Conservation (phyloP, 2,113 vertebrate species). For the Phaetusa simplex region DNA sequence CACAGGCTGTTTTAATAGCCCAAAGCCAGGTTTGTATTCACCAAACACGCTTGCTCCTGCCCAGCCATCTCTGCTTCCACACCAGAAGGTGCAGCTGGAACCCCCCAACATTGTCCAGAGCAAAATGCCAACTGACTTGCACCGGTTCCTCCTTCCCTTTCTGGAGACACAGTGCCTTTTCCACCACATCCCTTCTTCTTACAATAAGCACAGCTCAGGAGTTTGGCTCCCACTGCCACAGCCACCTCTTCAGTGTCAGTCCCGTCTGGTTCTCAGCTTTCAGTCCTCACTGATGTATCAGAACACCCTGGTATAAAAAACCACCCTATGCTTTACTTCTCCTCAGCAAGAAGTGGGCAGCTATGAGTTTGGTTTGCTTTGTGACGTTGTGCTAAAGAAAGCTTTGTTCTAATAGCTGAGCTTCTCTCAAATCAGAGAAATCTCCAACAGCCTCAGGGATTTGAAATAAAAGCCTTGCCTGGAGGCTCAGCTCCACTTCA, state of each 20-base stretch:
- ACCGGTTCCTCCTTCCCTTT: background rate
- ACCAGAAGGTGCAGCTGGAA: background rate
- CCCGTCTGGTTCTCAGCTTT: background rate
- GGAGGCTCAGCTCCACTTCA: background rate
- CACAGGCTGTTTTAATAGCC: background rate
- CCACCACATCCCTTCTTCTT: background rate
- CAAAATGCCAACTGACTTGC: background rate
- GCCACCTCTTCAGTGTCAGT: background rate
- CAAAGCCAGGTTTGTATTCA: accelerated
- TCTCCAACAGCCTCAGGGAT: background rate
- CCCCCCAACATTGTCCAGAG: background rate
- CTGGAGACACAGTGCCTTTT: background rate
- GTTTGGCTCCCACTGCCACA: background rate
- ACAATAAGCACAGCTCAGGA: background rate
- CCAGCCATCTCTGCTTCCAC: background rate
- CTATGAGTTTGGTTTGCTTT: background rate
- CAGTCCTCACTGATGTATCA: background rate
- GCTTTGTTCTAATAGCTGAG: background rate
- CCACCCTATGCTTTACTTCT: background rate
- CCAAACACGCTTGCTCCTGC: accelerated
- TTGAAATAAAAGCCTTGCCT: conserved; percentile 12
- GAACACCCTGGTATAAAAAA: background rate
- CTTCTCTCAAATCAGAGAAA: background rate
- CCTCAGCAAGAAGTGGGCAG: background rate
- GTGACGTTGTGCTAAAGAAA: background rate